Evolutionary conservation across 2,113 vertebrate species (phyloP).

Genomic region (Odocoileus hemionus): DNA sequence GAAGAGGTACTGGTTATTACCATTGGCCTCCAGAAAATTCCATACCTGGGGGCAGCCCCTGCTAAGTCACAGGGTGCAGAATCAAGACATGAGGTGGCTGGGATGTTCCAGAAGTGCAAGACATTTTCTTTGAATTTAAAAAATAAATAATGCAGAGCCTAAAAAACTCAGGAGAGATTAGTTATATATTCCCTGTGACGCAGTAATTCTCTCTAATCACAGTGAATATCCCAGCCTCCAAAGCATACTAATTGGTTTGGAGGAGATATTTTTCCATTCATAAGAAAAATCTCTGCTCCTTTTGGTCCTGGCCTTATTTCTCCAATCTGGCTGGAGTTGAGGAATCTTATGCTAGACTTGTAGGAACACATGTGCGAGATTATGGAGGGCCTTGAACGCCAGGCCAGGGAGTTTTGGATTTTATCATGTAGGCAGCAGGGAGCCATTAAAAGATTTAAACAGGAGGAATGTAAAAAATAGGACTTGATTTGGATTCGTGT

Average conservation of each 20-base stretch:
- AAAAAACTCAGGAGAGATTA: background rate
- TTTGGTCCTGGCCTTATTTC: slow-evolving; percentile 39
- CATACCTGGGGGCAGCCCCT: background rate
- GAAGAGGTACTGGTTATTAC: background rate
- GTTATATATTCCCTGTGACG: background rate
- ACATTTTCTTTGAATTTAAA: slow-evolving; percentile 18
- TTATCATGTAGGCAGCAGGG: slow-evolving; percentile 47
- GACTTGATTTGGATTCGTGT: slow-evolving; percentile 56
- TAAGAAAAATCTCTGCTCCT: background rate
- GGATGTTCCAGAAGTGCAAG: background rate
- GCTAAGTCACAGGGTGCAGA: background rate
- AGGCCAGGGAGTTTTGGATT: slow-evolving; percentile 47
- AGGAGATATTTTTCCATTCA: slow-evolving; percentile 39
- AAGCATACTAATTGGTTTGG: background rate
- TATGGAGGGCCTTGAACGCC: slow-evolving; percentile 18
- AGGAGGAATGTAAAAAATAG: slow-evolving; percentile 52
- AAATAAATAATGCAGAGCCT: background rate
- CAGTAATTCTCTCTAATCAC: background rate
- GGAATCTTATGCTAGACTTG: background rate
- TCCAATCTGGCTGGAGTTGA: background rate
- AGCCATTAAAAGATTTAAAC: slow-evolving; percentile 62
- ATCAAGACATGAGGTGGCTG: background rate
- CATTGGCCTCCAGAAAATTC: background rate
- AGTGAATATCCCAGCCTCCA: background rate
- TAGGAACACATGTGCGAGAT: slow-evolving; percentile 6